Percentiles rank a stretch among this genome's conserved stretches.
phyloP scores from a whole-genome alignment of 2,888 invertebrate genomes.

The Nomada ruficornis region DNA sequence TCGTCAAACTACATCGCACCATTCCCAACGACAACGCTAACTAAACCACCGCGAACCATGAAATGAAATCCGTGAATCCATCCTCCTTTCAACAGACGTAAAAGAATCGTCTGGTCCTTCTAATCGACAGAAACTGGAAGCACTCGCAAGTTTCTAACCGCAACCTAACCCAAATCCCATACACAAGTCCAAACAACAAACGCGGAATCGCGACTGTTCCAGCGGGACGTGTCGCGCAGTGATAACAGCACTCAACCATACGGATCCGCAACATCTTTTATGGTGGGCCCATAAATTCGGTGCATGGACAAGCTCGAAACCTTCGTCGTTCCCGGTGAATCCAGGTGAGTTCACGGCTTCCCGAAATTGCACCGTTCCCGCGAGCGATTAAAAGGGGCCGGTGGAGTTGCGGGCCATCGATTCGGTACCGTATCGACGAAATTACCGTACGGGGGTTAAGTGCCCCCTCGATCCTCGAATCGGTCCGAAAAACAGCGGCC shows the following conservation, averaged over 20 bases:
- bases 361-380: not conserved
- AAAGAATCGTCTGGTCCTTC: constrained; percentile 1
- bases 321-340: not conserved
- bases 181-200: not conserved
- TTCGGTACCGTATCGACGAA: constrained; percentile 37
- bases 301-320: not conserved
- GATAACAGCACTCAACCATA: not conserved
- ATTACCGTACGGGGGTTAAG: constrained; percentile 58
- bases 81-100: not conserved
- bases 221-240: not conserved
- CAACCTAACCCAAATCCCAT: not conserved
- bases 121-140: too few relatives aligned
- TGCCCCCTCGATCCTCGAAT: constrained; percentile 43
- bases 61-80: not conserved
- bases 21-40: not conserved
- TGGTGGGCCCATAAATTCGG: not conserved
- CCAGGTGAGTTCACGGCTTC: constrained; percentile 12
- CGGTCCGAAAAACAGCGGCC: constrained; percentile 3
- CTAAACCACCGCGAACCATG: not conserved
- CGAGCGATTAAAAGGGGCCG: not conserved
- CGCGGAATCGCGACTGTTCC: not conserved
- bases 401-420: not conserved
- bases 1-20: not conserved
- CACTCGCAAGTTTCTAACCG: not conserved
- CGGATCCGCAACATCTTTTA: not conserved